Conservation (phyloP, 2,888 invertebrate species). For the Drosophila rubida region DNA sequence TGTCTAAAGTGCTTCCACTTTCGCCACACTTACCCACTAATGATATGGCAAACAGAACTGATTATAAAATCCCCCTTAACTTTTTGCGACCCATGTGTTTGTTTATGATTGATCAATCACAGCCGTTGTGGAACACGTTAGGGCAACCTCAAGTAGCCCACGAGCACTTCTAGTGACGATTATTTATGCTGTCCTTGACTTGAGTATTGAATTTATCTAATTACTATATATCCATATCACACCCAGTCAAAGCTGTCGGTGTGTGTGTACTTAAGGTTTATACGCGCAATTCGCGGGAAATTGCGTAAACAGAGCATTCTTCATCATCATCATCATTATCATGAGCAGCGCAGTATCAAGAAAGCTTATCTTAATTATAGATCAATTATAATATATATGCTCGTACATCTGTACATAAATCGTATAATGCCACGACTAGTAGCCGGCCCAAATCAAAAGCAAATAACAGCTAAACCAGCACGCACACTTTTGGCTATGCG, state of each 20-base stretch:
- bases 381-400: constrained; percentile 68
- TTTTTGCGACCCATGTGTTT: constrained; percentile 9
- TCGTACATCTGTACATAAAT: constrained; percentile 27
- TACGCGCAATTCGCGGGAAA: constrained; percentile 43
- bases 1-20: constrained; percentile 29
- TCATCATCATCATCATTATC: constrained; percentile 26
- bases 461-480: constrained; percentile 6
- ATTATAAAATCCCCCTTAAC: constrained; percentile 34
- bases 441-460: constrained; percentile 23
- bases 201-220: constrained; percentile 20
- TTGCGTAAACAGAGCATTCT: constrained; percentile 63
- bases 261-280: constrained; percentile 37
- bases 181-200: constrained; percentile 36
- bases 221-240: constrained; percentile 30
- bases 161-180: neutral
- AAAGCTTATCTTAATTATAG: constrained; percentile 76
- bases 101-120: constrained; percentile 55
- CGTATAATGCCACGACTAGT: constrained; percentile 47
- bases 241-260: neutral
- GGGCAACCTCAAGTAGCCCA: neutral
- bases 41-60: constrained; percentile 48
- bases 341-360: constrained; percentile 31
- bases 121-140: constrained; percentile 3
- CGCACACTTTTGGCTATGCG: constrained; percentile 53
- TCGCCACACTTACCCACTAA: constrained; percentile 47